A percentile compares a stretch with the other conserved stretches of the same genome.
Evolutionary conservation across 2,113 vertebrate genomes (phyloP).

Genomic region (Trochalopteron elliotii): DNA sequence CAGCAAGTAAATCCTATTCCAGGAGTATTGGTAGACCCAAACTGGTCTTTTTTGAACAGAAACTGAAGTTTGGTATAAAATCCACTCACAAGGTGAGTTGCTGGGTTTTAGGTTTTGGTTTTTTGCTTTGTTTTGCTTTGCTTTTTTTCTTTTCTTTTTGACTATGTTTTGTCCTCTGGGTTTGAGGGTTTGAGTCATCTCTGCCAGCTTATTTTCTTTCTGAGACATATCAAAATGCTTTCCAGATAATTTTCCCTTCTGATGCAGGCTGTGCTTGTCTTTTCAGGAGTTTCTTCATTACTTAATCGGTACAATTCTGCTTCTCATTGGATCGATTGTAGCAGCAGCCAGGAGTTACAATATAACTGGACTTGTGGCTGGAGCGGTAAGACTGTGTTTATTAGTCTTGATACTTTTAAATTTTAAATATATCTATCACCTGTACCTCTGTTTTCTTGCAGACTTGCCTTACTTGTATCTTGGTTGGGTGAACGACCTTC

Average conservation of each 20-base stretch:
- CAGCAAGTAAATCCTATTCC: background rate
- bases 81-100: background rate
- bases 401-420: background rate
- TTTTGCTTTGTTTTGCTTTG: background rate
- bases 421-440: background rate
- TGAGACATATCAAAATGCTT: background rate
- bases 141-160: background rate
- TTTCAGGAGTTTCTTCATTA: constrained; percentile 94
- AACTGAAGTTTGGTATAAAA: background rate
- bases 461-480: background rate
- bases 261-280: constrained; percentile 22
- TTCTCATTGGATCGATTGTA: constrained; percentile 87
- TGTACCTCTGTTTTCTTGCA: background rate
- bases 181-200: background rate
- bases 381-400: constrained; percentile 78
- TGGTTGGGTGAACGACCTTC: background rate
- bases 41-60: background rate
- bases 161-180: background rate
- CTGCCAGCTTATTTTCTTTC: background rate
- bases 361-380: constrained; percentile 77
- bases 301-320: constrained; percentile 82
- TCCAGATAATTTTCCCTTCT: background rate
- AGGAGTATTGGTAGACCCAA: background rate
- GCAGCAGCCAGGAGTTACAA: constrained; percentile 75
- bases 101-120: background rate